phyloP scores from a whole-genome alignment of 2,888 invertebrate species.

The Andrena marginata region DNA sequence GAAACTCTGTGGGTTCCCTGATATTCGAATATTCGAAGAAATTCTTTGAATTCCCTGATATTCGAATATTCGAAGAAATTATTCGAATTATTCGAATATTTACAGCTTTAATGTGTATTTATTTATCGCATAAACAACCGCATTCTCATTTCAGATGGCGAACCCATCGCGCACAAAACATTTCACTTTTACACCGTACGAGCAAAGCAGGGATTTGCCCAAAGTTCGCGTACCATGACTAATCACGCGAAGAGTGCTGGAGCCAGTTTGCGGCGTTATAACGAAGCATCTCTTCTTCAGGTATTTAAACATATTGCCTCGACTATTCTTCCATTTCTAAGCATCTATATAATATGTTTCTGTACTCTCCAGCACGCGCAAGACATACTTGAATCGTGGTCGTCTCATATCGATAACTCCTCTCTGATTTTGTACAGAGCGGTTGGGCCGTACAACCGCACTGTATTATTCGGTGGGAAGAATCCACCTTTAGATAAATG shows the following conservation, averaged over 20 bases:
- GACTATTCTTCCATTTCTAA: not conserved
- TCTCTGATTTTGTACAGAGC: constrained; percentile 92
- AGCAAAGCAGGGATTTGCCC: constrained; percentile 93
- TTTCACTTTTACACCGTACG: constrained; percentile 94
- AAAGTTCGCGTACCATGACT: constrained; percentile 87
- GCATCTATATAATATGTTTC: not conserved
- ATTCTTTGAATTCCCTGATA: too few species aligned
- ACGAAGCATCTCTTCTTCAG: constrained; percentile 91
- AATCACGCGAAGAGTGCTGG: constrained; percentile 92
- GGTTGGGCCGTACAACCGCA: constrained; percentile 90
- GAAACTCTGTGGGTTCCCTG: too few species aligned
- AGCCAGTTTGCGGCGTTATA: constrained; percentile 92
- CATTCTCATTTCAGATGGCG: constrained; percentile 82
- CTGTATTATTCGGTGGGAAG: constrained; percentile 91
- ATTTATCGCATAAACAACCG: not conserved
- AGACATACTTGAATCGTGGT: constrained; percentile 90
- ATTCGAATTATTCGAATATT: too few species aligned
- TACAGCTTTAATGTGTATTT: not conserved
- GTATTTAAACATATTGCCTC: constrained; percentile 83
- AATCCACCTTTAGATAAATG: constrained; percentile 88
- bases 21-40: too few species aligned
- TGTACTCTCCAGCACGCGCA: constrained; percentile 89
- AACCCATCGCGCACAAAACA: constrained; percentile 90
- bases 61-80: too few species aligned
- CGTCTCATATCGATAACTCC: constrained; percentile 88